Conservation (phyloP, 2,888 invertebrate species). For the Pedicia rivosa region DNA sequence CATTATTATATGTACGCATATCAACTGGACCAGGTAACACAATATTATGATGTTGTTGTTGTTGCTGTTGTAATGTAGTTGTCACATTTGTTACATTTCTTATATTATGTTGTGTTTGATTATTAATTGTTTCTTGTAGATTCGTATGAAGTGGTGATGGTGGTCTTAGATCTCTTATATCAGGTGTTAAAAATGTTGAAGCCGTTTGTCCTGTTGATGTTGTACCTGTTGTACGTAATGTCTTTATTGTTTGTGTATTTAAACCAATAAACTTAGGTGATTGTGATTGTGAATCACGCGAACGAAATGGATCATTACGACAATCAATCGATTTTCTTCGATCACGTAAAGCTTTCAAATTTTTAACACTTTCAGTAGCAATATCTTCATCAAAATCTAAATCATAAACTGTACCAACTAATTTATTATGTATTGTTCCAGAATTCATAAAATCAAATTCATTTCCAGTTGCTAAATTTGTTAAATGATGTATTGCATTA, state of each 20-base stretch:
- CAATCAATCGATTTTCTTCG: conserved; percentile 59
- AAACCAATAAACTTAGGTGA: conserved; percentile 35
- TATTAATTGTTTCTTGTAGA: conserved; percentile 5
- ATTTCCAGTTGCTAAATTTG: conserved; percentile 24
- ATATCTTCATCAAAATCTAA: conserved; percentile 73
- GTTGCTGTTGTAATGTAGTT: conserved; percentile 13
- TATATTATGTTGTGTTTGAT: conserved; percentile 34
- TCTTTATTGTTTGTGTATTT: conserved; percentile 7
- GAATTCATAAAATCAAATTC: conserved; percentile 36
- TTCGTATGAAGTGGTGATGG: conserved; percentile 22
- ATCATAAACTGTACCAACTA: conserved; percentile 77
- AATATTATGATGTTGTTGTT: conserved; percentile 36
- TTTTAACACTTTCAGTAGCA: conserved; percentile 56
- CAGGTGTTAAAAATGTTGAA: conserved; percentile 17
- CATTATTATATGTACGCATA: conserved; percentile 69
- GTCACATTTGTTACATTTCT: too few species aligned
- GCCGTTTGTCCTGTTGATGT: conserved; percentile 14
- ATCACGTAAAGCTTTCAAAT: conserved; percentile 64
- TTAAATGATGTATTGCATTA: conserved; percentile 14
- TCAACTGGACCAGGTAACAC: conserved; percentile 76
- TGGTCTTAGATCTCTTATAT: conserved; percentile 33
- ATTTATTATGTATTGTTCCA: conserved; percentile 54
- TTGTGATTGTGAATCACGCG: conserved; percentile 34
- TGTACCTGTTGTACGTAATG: conserved; percentile 15
- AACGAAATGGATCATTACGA: conserved; percentile 33